Evolutionary conservation across 2,797 vertebrate genomes (phyloP).

Genomic region (Rhincodon typus): DNA sequence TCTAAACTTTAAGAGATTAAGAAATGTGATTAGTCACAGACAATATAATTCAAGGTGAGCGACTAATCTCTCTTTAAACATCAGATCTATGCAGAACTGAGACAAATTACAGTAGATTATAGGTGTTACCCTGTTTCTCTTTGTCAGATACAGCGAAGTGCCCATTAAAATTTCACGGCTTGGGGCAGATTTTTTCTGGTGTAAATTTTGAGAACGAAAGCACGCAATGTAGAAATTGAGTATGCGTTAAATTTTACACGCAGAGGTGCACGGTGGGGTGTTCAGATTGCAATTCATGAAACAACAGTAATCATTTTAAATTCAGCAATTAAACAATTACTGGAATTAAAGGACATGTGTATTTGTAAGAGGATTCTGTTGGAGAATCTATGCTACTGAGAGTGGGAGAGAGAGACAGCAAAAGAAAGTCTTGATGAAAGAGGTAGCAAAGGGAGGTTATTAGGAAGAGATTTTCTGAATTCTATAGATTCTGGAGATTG

Average conservation of each 20-base stretch:
- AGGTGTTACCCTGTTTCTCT: conserved; percentile 22
- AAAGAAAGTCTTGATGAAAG: no score
- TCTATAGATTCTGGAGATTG: no score
- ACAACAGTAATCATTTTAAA: not conserved
- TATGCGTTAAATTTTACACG: not conserved
- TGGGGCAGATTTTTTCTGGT: not conserved
- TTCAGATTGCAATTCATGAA: conserved; percentile 2
- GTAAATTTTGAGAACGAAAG: not conserved
- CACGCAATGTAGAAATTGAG: not conserved
- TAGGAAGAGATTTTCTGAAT: no score
- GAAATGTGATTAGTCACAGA: not conserved
- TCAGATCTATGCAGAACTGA: not conserved
- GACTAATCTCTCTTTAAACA: conserved; percentile 20
- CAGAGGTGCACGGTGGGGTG: no score
- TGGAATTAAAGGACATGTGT: no score
- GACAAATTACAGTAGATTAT: not conserved
- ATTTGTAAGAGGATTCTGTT: no score
- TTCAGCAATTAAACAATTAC: not conserved
- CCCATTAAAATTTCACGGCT: not conserved
- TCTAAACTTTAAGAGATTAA: not conserved
- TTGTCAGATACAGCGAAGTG: conserved; percentile 15
- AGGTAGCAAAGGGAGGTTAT: no score
- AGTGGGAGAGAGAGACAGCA: no score
- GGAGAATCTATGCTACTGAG: no score
- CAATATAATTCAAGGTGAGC: not conserved